phyloP scores from a whole-genome alignment of 2,797 vertebrate genomes.

The Cirrhinus mrigala region DNA sequence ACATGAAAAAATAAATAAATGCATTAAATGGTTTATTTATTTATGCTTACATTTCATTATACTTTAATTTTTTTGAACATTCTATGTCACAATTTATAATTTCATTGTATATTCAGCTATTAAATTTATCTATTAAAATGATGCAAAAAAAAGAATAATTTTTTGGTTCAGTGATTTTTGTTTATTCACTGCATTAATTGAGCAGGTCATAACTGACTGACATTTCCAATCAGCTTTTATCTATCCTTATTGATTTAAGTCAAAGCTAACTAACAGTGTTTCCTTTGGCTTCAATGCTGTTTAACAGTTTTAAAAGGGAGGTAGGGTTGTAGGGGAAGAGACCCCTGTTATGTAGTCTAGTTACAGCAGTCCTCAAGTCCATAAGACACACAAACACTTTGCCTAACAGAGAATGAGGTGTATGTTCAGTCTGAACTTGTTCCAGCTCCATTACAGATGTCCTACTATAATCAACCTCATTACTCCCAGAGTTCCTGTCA shows the following conservation, averaged over 20 bases:
- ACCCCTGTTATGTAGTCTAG: slow-evolving; percentile 81
- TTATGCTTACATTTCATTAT: background rate
- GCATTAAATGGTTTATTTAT: background rate
- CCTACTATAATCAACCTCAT: background rate
- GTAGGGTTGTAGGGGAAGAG: slow-evolving; percentile 94
- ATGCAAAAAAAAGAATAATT: background rate
- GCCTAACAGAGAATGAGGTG: slow-evolving; percentile 1
- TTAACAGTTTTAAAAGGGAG: slow-evolving; percentile 87
- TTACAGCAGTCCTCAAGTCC: slow-evolving; percentile 82
- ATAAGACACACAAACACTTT: slow-evolving; percentile 78
- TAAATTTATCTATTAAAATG: background rate
- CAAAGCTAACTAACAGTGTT: background rate
- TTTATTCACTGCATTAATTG: background rate
- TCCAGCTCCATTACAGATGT: background rate
- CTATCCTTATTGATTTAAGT: background rate
- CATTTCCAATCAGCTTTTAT: background rate
- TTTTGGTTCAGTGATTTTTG: background rate
- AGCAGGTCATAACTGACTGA: background rate
- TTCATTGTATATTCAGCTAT: background rate
- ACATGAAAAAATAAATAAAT: background rate
- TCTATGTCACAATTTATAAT: background rate
- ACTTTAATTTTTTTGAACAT: background rate
- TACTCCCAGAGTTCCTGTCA: slow-evolving; percentile 12
- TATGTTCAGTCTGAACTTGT: background rate
- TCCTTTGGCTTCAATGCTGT: slow-evolving; percentile 63